Conservation (phyloP, 2,888 invertebrate genomes). For the Podabrus alpinus region DNA sequence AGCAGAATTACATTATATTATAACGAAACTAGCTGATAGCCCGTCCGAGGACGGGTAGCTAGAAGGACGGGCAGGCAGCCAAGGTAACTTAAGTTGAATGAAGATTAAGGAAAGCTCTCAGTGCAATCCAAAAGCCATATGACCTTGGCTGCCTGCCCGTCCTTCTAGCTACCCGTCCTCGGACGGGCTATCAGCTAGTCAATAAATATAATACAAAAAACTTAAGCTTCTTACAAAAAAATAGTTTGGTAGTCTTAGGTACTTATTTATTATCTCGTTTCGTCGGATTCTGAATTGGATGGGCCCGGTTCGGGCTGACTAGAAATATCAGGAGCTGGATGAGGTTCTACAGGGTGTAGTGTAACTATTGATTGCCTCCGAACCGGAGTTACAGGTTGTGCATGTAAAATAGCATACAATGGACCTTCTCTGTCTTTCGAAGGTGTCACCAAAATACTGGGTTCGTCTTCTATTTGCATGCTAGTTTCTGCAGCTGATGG, state of each 20-base stretch:
- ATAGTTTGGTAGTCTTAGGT: slow-evolving; percentile 38
- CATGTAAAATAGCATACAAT: slow-evolving; percentile 53
- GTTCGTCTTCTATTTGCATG: slow-evolving; percentile 69
- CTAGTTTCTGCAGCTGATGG: slow-evolving; percentile 76
- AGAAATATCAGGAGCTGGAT: slow-evolving; percentile 35
- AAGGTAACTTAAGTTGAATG: too few relatives aligned
- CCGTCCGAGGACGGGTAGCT: too few relatives aligned
- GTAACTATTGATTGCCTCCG: slow-evolving; percentile 54
- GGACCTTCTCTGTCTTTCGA: slow-evolving; percentile 51
- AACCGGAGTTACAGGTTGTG: slow-evolving; percentile 43
- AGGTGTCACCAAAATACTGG: slow-evolving; percentile 48
- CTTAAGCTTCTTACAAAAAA: slow-evolving; percentile 38
- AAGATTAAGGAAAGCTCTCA: too few relatives aligned
- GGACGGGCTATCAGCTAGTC: too few relatives aligned
- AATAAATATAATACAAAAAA: slow-evolving; percentile 43
- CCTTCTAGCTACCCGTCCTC: too few relatives aligned
- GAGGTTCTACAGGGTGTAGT: slow-evolving; percentile 50
- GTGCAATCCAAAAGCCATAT: too few relatives aligned
- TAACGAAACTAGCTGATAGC: too few relatives aligned
- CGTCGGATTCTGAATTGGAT: slow-evolving; percentile 33
- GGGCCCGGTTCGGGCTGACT: slow-evolving; percentile 43
- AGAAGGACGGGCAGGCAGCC: too few relatives aligned
- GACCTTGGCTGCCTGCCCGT: too few relatives aligned
- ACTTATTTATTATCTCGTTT: slow-evolving; percentile 41
- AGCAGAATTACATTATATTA: too few relatives aligned